Conservation (phyloP, 2,797 vertebrate genomes). For the Sternarchorhynchus goeldii region DNA sequence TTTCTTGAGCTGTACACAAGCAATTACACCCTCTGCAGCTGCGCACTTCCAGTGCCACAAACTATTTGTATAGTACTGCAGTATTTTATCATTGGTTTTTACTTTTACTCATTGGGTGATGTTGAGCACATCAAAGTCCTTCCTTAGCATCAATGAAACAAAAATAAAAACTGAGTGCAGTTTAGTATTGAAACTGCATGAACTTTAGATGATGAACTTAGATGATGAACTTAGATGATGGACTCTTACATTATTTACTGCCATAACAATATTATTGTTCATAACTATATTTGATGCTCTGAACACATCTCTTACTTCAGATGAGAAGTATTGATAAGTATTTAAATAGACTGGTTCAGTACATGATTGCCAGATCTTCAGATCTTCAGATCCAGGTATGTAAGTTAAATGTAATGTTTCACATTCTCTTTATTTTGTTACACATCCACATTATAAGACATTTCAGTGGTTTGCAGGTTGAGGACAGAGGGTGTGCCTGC, state of each 20-base stretch:
- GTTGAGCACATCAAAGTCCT: not conserved
- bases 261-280: not conserved
- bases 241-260: not conserved
- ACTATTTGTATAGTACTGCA: not conserved
- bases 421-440: not conserved
- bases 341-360: too few species aligned
- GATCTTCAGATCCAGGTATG: not conserved
- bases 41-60: not conserved
- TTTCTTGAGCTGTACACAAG: not conserved
- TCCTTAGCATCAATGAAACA: not conserved
- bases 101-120: too few species aligned
- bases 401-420: not conserved
- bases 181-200: too few species aligned
- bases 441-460: not conserved
- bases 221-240: not conserved
- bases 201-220: too few species aligned
- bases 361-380: too few species aligned
- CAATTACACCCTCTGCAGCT: not conserved
- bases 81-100: not conserved
- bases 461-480: constrained; percentile 26
- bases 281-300: not conserved
- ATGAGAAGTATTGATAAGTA: not conserved
- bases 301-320: not conserved
- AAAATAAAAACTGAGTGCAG: not conserved
- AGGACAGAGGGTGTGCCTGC: constrained; percentile 17